These are phyloP conservation scores for Philhelius pedissequus DNA, from an alignment of 2,888 invertebrate genomes.

Conservation along the genomic window DNA sequence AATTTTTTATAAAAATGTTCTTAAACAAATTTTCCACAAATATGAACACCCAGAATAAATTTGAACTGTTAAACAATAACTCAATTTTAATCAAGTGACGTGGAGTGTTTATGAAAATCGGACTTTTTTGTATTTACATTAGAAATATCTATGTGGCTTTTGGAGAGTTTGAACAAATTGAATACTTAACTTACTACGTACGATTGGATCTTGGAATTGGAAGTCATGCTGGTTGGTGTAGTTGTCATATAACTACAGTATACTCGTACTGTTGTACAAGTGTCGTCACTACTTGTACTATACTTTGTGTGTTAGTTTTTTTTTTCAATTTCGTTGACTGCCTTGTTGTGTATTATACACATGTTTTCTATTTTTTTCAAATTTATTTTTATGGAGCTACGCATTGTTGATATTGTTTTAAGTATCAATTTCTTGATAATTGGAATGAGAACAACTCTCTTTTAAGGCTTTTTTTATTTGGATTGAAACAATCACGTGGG, in stretches of 20 bases:
- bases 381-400: conserved; percentile 21
- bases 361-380: background rate
- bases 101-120: background rate
- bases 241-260: background rate
- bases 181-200: background rate
- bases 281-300: background rate
- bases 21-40: no score
- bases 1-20: no score
- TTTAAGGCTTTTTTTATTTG: background rate
- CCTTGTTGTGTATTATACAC: background rate
- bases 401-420: conserved; percentile 26
- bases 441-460: conserved; percentile 21
- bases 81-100: no score
- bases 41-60: no score
- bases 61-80: no score
- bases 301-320: background rate
- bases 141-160: background rate
- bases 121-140: conserved; percentile 21
- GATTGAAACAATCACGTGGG: conserved; percentile 14
- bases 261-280: conserved; percentile 2
- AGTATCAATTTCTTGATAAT: conserved; percentile 32
- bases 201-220: background rate
- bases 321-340: background rate
- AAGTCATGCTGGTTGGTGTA: conserved; percentile 7
- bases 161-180: conserved; percentile 41